Percentiles rank a stretch among this genome's conserved stretches.
phyloP scores from a whole-genome alignment of 2,888 invertebrate genomes.

The Silvanus unidentatus region DNA sequence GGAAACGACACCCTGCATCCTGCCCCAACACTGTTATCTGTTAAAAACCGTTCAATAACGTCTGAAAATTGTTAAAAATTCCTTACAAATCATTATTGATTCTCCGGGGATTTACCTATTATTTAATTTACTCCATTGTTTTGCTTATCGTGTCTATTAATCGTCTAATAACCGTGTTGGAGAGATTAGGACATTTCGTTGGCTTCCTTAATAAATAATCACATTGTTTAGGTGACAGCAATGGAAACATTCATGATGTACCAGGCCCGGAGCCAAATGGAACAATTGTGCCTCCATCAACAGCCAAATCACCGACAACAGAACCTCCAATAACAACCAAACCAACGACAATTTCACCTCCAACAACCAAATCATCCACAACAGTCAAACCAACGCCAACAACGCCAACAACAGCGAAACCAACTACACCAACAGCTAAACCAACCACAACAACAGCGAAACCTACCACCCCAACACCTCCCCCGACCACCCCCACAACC shows the following conservation, averaged over 20 bases:
- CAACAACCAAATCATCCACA: constrained; percentile 25
- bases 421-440: constrained; percentile 25
- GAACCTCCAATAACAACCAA: constrained; percentile 33
- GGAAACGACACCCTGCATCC: too few relatives aligned
- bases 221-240: too few relatives aligned
- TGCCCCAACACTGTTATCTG: too few relatives aligned
- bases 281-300: constrained; percentile 9
- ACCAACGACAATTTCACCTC: constrained; percentile 26
- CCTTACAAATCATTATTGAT: too few relatives aligned
- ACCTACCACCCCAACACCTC: constrained; percentile 42
- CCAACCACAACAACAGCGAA: constrained; percentile 36
- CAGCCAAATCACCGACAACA: constrained; percentile 29
- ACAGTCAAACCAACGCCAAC: constrained; percentile 36
- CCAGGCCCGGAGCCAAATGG: constrained; percentile 1
- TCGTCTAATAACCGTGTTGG: too few relatives aligned
- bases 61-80: too few relatives aligned
- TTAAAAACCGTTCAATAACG: too few relatives aligned
- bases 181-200: too few relatives aligned
- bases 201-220: too few relatives aligned
- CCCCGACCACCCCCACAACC: constrained; percentile 38
- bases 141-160: too few relatives aligned
- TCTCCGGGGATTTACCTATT: too few relatives aligned
- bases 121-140: too few relatives aligned
- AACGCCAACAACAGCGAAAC: constrained; percentile 32
- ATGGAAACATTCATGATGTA: neutral